Conservation (phyloP, 2,113 vertebrate species). For the Misgurnus mizolepis region DNA sequence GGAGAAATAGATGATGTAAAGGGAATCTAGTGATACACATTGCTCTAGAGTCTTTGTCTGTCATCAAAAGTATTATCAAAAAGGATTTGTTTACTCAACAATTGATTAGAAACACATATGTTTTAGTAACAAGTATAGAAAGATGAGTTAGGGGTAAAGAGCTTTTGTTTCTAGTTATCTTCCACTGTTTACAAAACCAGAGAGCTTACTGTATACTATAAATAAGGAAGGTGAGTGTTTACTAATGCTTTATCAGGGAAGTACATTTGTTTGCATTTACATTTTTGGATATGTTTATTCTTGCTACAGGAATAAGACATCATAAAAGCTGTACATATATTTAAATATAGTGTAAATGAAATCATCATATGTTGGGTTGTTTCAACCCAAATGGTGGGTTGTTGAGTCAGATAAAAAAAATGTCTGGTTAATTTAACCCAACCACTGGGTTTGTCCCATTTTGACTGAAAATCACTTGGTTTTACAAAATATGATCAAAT, state of each 20-base stretch:
- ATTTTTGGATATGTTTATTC: constrained; percentile 5
- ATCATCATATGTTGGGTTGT: not conserved
- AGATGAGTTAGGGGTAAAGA: not conserved
- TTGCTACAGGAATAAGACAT: not conserved
- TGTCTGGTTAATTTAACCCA: too few species aligned
- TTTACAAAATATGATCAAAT: not conserved
- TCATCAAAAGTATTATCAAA: not conserved
- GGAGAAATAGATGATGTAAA: not conserved
- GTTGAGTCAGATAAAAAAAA: too few species aligned
- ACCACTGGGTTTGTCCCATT: not conserved
- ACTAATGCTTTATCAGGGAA: not conserved
- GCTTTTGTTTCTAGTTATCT: not conserved
- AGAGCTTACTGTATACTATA: not conserved
- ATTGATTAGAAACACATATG: not conserved
- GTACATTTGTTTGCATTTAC: not conserved
- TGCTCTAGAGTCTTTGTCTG: not conserved
- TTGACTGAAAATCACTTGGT: not conserved
- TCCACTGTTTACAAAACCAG: not conserved
- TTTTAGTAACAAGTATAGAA: not conserved
- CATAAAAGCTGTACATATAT: too few species aligned
- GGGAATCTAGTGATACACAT: not conserved
- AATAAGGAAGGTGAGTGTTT: not conserved
- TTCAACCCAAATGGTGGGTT: too few species aligned
- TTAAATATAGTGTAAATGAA: not conserved
- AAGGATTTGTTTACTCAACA: constrained; percentile 8